Percentiles rank a stretch among this genome's conserved stretches.
These are phyloP conservation scores for Harmothoe impar DNA, from an alignment of 2,888 invertebrate genomes.

Conservation along the genomic window DNA sequence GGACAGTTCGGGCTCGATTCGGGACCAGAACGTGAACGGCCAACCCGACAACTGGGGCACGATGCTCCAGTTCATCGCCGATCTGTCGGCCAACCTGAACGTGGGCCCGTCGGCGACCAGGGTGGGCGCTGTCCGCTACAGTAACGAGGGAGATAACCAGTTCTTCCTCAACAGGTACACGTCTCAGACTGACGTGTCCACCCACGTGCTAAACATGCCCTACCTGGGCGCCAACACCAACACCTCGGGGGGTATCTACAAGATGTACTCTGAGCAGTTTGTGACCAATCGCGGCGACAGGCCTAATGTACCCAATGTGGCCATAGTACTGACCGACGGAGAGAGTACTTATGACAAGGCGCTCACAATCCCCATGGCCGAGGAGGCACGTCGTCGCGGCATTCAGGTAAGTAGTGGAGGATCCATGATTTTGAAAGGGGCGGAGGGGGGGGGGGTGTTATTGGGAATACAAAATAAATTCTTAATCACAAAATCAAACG, in stretches of 20 bases:
- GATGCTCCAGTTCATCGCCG: constrained; percentile 12
- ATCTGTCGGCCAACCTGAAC: background rate
- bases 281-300: constrained; percentile 52
- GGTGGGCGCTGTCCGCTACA: constrained; percentile 30
- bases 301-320: constrained; percentile 61
- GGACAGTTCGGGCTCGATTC: constrained; percentile 45
- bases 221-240: constrained; percentile 65
- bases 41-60: constrained; percentile 31
- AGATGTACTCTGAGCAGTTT: constrained; percentile 59
- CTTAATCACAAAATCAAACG: too few relatives aligned
- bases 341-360: constrained; percentile 40
- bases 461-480: too few relatives aligned
- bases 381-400: constrained; percentile 36
- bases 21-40: constrained; percentile 47
- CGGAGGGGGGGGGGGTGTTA: too few relatives aligned
- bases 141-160: constrained; percentile 28
- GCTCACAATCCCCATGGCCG: constrained; percentile 62
- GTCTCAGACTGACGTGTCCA: background rate
- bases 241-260: constrained; percentile 58
- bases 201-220: constrained; percentile 5
- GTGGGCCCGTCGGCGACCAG: background rate
- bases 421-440: too few relatives aligned
- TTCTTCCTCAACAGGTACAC: constrained; percentile 55
- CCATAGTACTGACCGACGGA: constrained; percentile 67
- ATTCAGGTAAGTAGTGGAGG: constrained; percentile 19